Conservation (phyloP, 2,888 invertebrate genomes). For the Lacanobia oleracea region DNA sequence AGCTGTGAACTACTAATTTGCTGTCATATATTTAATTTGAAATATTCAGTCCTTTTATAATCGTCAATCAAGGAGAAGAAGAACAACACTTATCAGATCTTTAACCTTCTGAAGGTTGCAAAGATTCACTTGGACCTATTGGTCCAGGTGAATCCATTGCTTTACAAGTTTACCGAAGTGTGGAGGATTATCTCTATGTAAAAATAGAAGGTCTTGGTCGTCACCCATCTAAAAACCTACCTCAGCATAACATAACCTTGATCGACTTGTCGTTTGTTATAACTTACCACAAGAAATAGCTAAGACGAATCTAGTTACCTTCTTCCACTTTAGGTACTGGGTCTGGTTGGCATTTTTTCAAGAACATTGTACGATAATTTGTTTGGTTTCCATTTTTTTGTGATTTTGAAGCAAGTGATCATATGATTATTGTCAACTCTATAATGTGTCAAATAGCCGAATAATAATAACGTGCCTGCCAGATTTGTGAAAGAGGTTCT, state of each 20-base stretch:
- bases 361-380: constrained; percentile 44
- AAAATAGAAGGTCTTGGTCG: background rate
- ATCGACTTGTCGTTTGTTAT: background rate
- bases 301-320: constrained; percentile 1
- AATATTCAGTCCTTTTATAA: too few relatives aligned
- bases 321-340: background rate
- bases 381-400: constrained; percentile 34
- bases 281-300: background rate
- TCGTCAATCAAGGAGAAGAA: too few relatives aligned
- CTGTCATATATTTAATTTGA: background rate
- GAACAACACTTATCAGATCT: too few relatives aligned
- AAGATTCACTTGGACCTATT: background rate
- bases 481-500: constrained; percentile 28
- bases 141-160: too few relatives aligned
- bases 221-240: background rate
- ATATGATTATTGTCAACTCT: constrained; percentile 4
- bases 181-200: background rate
- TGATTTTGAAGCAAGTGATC: too few relatives aligned
- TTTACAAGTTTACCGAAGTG: background rate
- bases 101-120: too few relatives aligned
- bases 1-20: background rate
- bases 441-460: background rate
- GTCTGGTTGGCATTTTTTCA: constrained; percentile 35
- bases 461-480: constrained; percentile 3
- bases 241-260: background rate